Percentiles rank a stretch among this genome's conserved stretches.
Conservation (phyloP, 2,797 vertebrate species). For the Crax fasciolata region DNA sequence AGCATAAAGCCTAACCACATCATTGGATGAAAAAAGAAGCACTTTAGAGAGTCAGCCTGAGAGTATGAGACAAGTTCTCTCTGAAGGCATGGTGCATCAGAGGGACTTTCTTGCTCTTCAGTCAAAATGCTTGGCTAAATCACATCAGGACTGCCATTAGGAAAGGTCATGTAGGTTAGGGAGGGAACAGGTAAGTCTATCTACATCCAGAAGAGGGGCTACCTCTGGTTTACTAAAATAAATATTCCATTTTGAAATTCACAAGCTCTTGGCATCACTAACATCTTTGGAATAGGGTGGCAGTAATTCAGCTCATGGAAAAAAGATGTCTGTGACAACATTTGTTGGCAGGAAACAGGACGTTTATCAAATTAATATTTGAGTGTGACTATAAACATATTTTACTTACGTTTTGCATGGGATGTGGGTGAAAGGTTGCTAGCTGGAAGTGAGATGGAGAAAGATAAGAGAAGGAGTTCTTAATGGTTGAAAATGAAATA, state of each 20-base stretch:
- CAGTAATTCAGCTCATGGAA: not conserved
- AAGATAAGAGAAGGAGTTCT: not conserved
- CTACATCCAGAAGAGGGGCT: not conserved
- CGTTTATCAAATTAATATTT: not conserved
- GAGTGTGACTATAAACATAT: not conserved
- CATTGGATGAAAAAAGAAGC: not conserved
- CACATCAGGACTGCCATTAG: not conserved
- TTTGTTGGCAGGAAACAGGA: not conserved
- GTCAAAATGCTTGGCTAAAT: not conserved
- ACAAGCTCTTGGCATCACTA: not conserved
- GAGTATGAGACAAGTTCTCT: not conserved
- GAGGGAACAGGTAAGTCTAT: not conserved
- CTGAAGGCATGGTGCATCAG: not conserved
- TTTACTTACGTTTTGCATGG: not conserved
- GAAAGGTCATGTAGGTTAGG: not conserved
- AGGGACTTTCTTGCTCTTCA: not conserved
- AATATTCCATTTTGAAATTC: not conserved
- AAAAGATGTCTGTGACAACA: not conserved
- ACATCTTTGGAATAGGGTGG: not conserved
- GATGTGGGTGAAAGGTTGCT: not conserved
- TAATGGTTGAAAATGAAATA: fast-evolving
- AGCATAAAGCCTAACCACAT: not conserved
- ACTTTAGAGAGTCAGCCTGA: not conserved
- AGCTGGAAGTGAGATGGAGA: not conserved
- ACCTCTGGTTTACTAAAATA: not conserved